Percentiles rank a stretch among this genome's conserved stretches.
These are phyloP conservation scores for Amiota mariae DNA, from an alignment of 2,888 invertebrate genomes.

Conservation along the genomic window DNA sequence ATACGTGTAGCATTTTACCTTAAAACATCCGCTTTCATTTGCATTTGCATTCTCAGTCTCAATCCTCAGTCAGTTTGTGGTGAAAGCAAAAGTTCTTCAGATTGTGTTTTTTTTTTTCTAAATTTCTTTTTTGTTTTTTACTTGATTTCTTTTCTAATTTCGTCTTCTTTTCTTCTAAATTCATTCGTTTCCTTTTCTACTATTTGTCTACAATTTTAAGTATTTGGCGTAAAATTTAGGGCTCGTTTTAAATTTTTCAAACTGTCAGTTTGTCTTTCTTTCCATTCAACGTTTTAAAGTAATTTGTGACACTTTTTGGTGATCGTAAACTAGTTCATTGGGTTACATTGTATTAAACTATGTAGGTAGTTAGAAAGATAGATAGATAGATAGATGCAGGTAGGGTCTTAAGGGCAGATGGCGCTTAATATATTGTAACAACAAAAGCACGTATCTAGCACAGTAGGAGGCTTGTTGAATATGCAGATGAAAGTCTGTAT, in stretches of 20 bases:
- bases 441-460: too few relatives aligned
- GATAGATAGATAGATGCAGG: too few relatives aligned
- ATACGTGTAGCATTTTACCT: not conserved
- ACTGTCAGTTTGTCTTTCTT: slow-evolving; percentile 20
- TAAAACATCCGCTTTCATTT: not conserved
- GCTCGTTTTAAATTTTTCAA: slow-evolving; percentile 5
- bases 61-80: not conserved
- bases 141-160: not conserved
- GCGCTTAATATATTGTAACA: too few relatives aligned
- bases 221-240: slow-evolving; percentile 19
- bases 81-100: slow-evolving; percentile 21
- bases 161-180: not conserved
- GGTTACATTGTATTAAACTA: not conserved
- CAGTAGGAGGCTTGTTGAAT: too few relatives aligned
- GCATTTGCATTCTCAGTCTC: not conserved
- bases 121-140: not conserved
- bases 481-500: too few relatives aligned
- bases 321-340: not conserved
- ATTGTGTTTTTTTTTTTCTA: not conserved
- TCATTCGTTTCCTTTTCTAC: not conserved
- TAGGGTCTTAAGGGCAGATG: too few relatives aligned
- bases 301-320: not conserved
- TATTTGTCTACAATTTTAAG: slow-evolving; percentile 8
- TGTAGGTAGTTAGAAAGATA: too few relatives aligned
- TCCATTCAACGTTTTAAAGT: too few relatives aligned